These are phyloP conservation scores for Falco columbarius DNA, from an alignment of 2,797 vertebrate species.

Conservation along the genomic window DNA sequence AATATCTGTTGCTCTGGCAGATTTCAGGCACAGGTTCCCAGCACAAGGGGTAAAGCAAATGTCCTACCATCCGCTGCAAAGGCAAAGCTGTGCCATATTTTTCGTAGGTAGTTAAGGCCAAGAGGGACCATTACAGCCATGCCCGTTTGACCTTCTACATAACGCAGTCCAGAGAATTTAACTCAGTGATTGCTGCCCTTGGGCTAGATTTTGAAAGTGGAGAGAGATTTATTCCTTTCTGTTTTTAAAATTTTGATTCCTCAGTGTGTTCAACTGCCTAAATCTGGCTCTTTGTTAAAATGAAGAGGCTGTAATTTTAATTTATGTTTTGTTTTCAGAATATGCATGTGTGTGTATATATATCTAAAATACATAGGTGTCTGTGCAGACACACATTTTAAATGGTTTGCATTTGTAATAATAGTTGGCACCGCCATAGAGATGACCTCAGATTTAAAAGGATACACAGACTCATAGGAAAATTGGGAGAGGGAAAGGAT, in stretches of 20 bases:
- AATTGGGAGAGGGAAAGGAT: background rate
- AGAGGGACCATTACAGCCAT: background rate
- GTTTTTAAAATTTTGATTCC: background rate
- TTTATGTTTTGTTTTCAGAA: background rate
- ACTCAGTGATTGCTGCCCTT: background rate
- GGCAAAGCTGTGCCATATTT: background rate
- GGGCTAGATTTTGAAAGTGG: background rate
- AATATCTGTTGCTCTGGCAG: background rate
- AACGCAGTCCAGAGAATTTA: conserved; percentile 14
- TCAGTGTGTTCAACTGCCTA: background rate
- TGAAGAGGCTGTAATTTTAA: background rate
- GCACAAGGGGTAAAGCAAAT: background rate
- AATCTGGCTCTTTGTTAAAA: background rate
- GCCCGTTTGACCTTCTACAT: background rate
- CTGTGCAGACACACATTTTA: background rate
- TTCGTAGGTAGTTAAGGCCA: background rate
- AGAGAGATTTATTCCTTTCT: background rate
- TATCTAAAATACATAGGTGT: background rate
- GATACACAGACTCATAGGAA: background rate
- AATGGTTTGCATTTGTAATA: conserved; percentile 22
- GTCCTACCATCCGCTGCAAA: background rate
- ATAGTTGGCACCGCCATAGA: background rate
- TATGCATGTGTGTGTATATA: background rate
- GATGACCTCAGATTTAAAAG: conserved; percentile 34
- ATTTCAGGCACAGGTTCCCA: background rate